These are phyloP conservation scores for Phengaris arion DNA, from an alignment of 2,888 invertebrate species.

Conservation along the genomic window DNA sequence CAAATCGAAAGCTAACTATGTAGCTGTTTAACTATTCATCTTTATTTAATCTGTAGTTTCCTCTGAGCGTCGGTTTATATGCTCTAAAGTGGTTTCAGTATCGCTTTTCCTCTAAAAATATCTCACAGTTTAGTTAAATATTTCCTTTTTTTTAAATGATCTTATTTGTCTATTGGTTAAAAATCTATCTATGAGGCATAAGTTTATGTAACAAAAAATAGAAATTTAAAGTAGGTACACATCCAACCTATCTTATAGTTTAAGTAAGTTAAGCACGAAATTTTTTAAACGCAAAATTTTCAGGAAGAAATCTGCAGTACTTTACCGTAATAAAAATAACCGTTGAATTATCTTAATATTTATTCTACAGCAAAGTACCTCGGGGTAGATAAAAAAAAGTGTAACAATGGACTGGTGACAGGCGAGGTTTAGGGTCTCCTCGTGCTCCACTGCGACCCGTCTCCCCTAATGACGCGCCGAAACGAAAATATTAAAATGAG, in stretches of 20 bases:
- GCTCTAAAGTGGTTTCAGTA: too few relatives aligned
- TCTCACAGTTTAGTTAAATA: not conserved
- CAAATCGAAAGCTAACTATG: too few relatives aligned
- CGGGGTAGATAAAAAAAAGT: constrained; percentile 54
- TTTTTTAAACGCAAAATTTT: not conserved
- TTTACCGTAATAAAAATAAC: constrained; percentile 42
- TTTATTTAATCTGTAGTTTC: too few relatives aligned
- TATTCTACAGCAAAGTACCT: constrained; percentile 44
- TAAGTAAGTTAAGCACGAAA: not conserved
- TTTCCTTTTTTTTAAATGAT: not conserved
- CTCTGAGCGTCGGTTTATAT: too few relatives aligned
- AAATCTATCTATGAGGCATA: not conserved
- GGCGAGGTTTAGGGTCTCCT: constrained; percentile 59
- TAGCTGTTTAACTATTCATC: too few relatives aligned
- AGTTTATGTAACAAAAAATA: not conserved
- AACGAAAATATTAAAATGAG: constrained; percentile 78
- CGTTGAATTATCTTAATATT: constrained; percentile 46
- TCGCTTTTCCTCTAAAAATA: not conserved
- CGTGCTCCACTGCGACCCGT: constrained; percentile 68
- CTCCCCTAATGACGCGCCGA: constrained; percentile 69
- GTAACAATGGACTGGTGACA: constrained; percentile 59
- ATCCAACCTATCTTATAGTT: not conserved
- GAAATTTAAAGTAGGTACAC: too few relatives aligned
- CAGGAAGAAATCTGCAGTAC: constrained; percentile 42
- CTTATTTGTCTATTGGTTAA: too few relatives aligned